Evolutionary conservation across 2,113 vertebrate species (phyloP).

Genomic region (Onychorhynchus coronatus): DNA sequence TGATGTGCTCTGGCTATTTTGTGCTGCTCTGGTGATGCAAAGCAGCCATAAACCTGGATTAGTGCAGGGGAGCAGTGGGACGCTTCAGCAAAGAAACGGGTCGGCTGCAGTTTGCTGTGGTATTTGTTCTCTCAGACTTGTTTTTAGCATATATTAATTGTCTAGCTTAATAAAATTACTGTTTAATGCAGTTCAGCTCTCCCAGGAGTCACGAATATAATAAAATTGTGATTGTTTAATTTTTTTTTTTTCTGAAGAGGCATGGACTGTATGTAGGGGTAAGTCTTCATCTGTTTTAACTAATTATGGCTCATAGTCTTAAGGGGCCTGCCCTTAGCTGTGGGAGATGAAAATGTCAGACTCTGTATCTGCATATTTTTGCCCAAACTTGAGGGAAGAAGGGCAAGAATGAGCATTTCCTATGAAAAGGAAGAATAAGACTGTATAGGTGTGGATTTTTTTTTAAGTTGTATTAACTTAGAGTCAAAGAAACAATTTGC

Average conservation of each 20-base stretch:
- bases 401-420: background rate
- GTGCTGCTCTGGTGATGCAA: background rate
- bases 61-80: background rate
- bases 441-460: too few relatives aligned
- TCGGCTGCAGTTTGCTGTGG: background rate
- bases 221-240: background rate
- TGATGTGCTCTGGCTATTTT: background rate
- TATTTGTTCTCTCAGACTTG: background rate
- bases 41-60: conserved; percentile 27
- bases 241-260: background rate
- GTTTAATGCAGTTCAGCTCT: background rate
- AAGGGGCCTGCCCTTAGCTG: background rate
- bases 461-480: background rate
- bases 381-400: background rate
- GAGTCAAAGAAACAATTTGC: background rate
- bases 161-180: background rate
- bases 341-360: background rate
- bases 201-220: background rate
- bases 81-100: background rate
- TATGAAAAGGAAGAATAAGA: background rate
- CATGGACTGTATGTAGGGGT: background rate
- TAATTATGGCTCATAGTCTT: background rate
- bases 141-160: background rate
- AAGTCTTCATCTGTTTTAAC: background rate
- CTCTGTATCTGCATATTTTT: background rate